Evolutionary conservation across 1,140 invertebrate species (phyloP), one percentile per base, ranked within the genome.

Genomic region (Hyles euphorbiae): DNA sequence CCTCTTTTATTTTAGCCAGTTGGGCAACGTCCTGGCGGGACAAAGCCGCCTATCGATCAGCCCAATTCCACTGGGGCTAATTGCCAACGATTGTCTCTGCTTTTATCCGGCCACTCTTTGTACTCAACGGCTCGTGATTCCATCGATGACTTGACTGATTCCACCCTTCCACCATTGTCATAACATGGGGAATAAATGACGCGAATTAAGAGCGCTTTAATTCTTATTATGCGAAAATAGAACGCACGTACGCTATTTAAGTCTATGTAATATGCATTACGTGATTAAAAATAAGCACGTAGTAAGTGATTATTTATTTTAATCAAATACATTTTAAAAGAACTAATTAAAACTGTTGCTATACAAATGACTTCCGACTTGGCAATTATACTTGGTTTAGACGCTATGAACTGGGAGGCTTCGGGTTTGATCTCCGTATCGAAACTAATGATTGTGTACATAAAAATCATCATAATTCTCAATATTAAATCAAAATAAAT

Each of bases 51-150:
- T 61, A 75, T 72, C 70, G 70, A 75, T 70, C 62, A 67, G 63
- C 56, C 65, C 57, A 67, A 72, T 66, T 66, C 58, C 52, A 67
- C 55, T 60, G 43, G 32, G 58, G 55, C 67, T 75, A 75, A 75
- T 75, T 75, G 70, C 73, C 68, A 22, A 22, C 22, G 53, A 74
- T 75, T 75, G 70, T 75, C 70, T 69, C 48, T 40, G 60, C 63
- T 63, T 70, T 72, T 67, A 72, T 72, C 56, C 62, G 55, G 43
- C 57, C 58, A 66, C 56, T 72, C 72, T 70, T 72, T 75, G 72
- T 72, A 59, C 34, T 56, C 32, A 34, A 44, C 48, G 49, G 53
- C 50, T 43, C 34, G 12, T 33, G 61, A 55, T 36, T 52, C 53
- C 36, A 33, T 55, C 56, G 53, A 61, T 61, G 60, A 57, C 59